Evolutionary conservation across 1,140 invertebrate species (phyloP).

Genomic region (Trypoxylus dichotomus): DNA sequence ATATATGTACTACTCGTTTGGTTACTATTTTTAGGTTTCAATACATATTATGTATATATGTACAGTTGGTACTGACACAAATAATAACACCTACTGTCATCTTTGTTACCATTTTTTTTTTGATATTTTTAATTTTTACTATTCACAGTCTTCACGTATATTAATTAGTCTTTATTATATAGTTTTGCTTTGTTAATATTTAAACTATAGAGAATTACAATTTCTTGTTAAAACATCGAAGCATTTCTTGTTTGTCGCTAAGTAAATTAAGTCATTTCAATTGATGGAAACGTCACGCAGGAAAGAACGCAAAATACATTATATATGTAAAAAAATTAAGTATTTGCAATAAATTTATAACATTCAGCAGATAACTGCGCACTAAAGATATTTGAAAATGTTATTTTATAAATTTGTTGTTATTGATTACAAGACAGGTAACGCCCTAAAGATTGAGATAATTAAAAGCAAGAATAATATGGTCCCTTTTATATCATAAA

Average conservation of each 20-base stretch:
- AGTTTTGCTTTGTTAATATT: slow-evolving; percentile 43
- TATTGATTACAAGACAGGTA: too few relatives aligned
- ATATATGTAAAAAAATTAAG: too few relatives aligned
- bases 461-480: slow-evolving; percentile 4
- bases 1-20: slow-evolving; percentile 8
- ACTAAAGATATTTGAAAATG: neutral
- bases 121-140: slow-evolving; percentile 26
- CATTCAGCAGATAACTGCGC: too few relatives aligned
- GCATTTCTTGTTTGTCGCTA: slow-evolving; percentile 27
- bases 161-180: slow-evolving; percentile 38
- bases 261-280: slow-evolving; percentile 29
- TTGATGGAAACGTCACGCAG: too few relatives aligned
- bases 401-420: too few relatives aligned
- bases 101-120: slow-evolving; percentile 31
- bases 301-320: too few relatives aligned
- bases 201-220: slow-evolving; percentile 38
- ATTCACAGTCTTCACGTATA: slow-evolving; percentile 38
- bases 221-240: slow-evolving; percentile 35
- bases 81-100: slow-evolving; percentile 29
- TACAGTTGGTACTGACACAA: slow-evolving; percentile 41
- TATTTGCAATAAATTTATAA: too few relatives aligned
- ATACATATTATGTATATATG: slow-evolving; percentile 35
- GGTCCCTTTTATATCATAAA: slow-evolving; percentile 18
- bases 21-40: neutral
- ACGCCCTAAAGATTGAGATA: too few relatives aligned